A percentile compares a stretch with the other conserved stretches of the same genome.
Evolutionary conservation across 2,113 vertebrate species (phyloP).

Genomic region (Callospermophilus lateralis): DNA sequence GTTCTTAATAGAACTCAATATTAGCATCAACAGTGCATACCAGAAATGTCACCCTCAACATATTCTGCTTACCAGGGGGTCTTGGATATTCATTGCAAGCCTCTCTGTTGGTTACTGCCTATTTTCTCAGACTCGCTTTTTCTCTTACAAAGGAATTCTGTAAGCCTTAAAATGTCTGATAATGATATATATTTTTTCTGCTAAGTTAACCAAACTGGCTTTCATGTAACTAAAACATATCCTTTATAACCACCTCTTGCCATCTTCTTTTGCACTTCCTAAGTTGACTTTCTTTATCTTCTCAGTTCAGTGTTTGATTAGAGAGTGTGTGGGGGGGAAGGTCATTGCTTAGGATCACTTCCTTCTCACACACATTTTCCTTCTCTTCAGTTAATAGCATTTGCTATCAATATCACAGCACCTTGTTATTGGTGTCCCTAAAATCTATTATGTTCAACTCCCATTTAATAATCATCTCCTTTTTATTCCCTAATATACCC

Average conservation of each 20-base stretch:
- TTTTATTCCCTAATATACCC: neutral
- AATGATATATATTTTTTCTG: neutral
- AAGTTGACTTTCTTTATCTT: neutral
- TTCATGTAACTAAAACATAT: neutral
- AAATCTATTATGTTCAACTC: neutral
- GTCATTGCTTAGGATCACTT: neutral
- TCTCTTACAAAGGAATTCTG: neutral
- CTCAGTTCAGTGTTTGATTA: neutral
- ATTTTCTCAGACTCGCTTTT: neutral
- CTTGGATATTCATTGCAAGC: neutral
- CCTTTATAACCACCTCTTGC: neutral
- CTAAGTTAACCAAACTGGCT: neutral
- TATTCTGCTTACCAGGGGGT: neutral
- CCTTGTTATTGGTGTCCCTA: neutral
- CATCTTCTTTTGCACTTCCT: neutral
- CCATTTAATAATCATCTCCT: neutral
- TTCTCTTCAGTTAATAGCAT: neutral
- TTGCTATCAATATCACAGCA: neutral
- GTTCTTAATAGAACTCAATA: neutral
- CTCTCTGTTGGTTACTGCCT: neutral
- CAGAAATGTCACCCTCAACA: neutral
- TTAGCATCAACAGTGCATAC: neutral
- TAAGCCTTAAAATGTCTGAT: neutral
- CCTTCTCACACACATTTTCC: too few species aligned
- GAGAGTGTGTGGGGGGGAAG: neutral